These are phyloP conservation scores for rabbit (Oryctolagus cuniculus) DNA, from an alignment of 2,113 vertebrate genomes.

Conservation along the genomic window DNA sequence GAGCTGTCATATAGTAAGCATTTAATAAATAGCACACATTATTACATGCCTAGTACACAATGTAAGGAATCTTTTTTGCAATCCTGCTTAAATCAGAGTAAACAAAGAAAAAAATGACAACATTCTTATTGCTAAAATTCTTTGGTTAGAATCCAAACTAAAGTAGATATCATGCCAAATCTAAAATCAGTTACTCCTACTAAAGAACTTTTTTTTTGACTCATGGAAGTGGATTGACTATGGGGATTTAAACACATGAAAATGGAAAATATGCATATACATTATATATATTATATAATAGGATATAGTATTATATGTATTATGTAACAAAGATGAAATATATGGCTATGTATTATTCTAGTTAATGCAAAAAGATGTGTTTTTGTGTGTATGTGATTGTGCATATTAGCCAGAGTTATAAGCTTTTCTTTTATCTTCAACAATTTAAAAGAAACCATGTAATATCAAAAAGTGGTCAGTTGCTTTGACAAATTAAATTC, in stretches of 20 bases:
- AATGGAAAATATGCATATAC: neutral
- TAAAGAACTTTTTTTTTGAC: neutral
- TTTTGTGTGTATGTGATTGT: neutral
- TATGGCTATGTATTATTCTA: neutral
- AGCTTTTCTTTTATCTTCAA: neutral
- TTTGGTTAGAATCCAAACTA: neutral
- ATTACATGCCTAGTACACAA: neutral
- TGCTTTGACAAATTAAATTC: neutral
- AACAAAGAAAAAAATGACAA: neutral
- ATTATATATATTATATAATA: neutral
- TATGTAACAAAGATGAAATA: neutral
- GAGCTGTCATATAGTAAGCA: neutral
- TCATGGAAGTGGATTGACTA: neutral
- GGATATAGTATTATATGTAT: neutral
- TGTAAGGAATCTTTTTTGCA: neutral
- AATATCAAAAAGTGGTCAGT: neutral
- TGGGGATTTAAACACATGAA: neutral
- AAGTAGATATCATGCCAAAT: neutral
- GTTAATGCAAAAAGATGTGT: neutral
- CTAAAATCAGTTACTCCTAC: neutral
- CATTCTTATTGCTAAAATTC: neutral
- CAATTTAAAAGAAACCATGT: neutral
- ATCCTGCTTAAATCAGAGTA: neutral
- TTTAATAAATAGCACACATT: neutral
- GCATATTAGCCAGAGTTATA: neutral